Conservation (phyloP, 2,797 vertebrate species). For the Pipistrellus pygmaeus region DNA sequence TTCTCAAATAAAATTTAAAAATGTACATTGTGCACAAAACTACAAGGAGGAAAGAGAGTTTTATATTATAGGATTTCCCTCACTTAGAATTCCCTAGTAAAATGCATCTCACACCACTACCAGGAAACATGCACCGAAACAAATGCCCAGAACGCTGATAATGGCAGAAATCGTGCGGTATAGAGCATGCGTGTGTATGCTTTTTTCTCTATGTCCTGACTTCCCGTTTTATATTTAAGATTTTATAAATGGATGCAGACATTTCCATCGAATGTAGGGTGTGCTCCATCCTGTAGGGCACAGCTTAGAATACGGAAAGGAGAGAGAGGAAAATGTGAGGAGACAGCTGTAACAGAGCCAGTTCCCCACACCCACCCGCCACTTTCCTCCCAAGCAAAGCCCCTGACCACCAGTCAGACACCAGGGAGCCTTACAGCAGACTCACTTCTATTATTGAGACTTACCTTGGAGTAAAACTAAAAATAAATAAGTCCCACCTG, state of each 20-base stretch:
- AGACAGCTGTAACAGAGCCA: background rate
- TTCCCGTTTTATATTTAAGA: slow-evolving; percentile 10
- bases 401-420: background rate
- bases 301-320: background rate
- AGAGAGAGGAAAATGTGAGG: background rate
- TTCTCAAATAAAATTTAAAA: slow-evolving; percentile 58
- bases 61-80: background rate
- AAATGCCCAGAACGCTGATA: background rate
- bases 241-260: background rate
- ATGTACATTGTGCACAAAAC: background rate
- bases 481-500: too few species aligned
- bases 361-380: background rate
- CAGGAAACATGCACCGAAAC: background rate
- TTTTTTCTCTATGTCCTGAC: background rate
- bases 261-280: background rate
- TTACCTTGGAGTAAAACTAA: too few species aligned
- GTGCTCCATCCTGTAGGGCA: background rate
- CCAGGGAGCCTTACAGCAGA: background rate
- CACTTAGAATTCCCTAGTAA: background rate
- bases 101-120: slow-evolving; percentile 4
- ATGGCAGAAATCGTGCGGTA: background rate
- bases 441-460: background rate
- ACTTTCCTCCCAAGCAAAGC: background rate
- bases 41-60: background rate
- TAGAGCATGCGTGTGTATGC: background rate